A percentile compares a stretch with the other conserved stretches of the same genome.
These are phyloP conservation scores for Muschampia plurimacula DNA, from an alignment of 2,888 invertebrate species.

Conservation along the genomic window DNA sequence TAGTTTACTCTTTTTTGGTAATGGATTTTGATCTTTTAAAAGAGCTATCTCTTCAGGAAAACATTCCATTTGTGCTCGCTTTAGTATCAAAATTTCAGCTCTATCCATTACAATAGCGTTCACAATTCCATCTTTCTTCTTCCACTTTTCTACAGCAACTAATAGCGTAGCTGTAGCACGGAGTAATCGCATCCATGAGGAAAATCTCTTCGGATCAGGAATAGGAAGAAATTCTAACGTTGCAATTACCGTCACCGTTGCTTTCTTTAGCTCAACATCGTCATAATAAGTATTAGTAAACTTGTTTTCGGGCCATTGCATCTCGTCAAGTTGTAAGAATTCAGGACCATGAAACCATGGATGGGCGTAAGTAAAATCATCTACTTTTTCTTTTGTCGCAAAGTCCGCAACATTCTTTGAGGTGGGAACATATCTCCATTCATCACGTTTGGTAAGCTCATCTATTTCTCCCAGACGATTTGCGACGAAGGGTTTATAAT, in stretches of 20 bases:
- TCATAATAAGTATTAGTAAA: neutral
- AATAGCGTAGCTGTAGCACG: neutral
- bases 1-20: neutral
- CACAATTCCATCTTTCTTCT: neutral
- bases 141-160: constrained; percentile 1
- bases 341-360: neutral
- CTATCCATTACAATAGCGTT: neutral
- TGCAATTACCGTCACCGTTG: neutral
- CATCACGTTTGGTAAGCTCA: constrained; percentile 37
- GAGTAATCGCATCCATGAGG: neutral
- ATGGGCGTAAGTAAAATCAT: neutral
- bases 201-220: neutral
- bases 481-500: constrained; percentile 2
- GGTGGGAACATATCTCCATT: constrained; percentile 53
- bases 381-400: constrained; percentile 10
- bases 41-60: neutral
- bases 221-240: neutral
- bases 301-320: constrained; percentile 1
- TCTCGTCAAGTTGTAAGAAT: neutral
- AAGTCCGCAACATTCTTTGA: constrained; percentile 46
- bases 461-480: constrained; percentile 49
- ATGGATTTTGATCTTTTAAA: neutral
- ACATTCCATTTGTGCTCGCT: neutral
- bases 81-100: constrained; percentile 1
- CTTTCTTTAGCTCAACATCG: neutral